Evolutionary conservation across 2,888 invertebrate genomes (phyloP).

Genomic region (Lithodes maja): DNA sequence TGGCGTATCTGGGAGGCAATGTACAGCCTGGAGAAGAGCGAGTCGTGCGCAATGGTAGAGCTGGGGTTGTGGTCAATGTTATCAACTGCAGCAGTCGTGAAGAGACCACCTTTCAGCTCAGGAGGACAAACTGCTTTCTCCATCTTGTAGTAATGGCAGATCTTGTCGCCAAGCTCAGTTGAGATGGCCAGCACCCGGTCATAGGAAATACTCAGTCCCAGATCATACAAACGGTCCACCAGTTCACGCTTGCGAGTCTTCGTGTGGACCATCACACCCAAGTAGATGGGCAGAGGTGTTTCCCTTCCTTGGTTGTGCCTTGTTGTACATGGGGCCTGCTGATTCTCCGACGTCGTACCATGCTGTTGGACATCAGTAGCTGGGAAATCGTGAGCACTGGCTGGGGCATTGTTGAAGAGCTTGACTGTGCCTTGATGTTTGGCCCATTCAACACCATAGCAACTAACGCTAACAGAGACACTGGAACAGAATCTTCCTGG

Average conservation of each 20-base stretch:
- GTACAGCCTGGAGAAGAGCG: no score
- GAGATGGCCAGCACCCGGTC: conserved; percentile 28
- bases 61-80: no score
- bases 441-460: conserved; percentile 46
- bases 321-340: conserved; percentile 8
- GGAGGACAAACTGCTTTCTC: no score
- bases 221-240: conserved; percentile 13
- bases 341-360: not conserved
- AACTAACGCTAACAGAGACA: conserved; percentile 24
- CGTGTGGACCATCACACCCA: conserved; percentile 20
- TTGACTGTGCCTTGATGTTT: conserved; percentile 24
- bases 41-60: no score
- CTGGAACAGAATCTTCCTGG: conserved; percentile 20
- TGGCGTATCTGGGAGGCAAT: no score
- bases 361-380: conserved; percentile 15
- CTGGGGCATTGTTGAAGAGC: conserved; percentile 5
- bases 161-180: no score
- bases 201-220: conserved; percentile 34
- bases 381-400: conserved; percentile 8
- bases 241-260: conserved; percentile 25
- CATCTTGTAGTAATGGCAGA: no score
- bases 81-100: no score
- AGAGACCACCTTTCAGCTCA: no score
- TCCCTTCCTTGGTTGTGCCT: conserved; percentile 31
- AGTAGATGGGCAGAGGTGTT: conserved; percentile 22